Evolutionary conservation across 1,140 invertebrate species (phyloP).

Genomic region (Habropoda laboriosa): DNA sequence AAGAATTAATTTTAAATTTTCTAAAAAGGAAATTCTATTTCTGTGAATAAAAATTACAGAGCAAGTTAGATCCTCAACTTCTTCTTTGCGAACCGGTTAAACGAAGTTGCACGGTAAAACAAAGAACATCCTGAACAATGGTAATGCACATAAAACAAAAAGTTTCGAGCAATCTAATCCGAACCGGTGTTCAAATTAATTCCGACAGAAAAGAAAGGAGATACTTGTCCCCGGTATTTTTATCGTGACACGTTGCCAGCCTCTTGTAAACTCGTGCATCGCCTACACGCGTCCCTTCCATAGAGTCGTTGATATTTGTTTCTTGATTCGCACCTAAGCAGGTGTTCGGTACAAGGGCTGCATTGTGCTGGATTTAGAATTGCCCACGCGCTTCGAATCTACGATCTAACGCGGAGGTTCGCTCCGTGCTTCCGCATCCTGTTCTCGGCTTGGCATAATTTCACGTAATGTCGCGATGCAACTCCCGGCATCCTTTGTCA

Average conservation of each 20-base stretch:
- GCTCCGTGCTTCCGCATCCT: slow-evolving; percentile 60
- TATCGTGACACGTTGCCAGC: not conserved
- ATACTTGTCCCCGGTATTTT: not conserved
- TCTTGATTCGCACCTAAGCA: slow-evolving; percentile 61
- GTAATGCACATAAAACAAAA: too few relatives aligned
- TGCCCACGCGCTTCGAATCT: slow-evolving; percentile 62
- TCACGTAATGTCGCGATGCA: slow-evolving; percentile 41
- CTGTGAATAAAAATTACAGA: too few relatives aligned
- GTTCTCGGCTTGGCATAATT: slow-evolving; percentile 59
- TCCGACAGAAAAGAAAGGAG: not conserved
- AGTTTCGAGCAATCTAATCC: too few relatives aligned
- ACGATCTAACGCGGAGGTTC: slow-evolving; percentile 28
- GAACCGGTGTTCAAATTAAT: not conserved
- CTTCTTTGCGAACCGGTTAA: too few relatives aligned
- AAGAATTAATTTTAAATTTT: too few relatives aligned
- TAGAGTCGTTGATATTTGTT: slow-evolving; percentile 63
- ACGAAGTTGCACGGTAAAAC: too few relatives aligned
- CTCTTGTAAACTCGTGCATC: not conserved
- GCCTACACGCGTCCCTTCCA: not conserved
- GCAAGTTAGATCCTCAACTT: too few relatives aligned
- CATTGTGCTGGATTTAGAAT: slow-evolving; percentile 60
- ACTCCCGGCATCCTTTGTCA: slow-evolving; percentile 14
- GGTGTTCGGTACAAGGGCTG: slow-evolving; percentile 54
- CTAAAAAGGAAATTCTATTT: too few relatives aligned
- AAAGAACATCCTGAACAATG: too few relatives aligned